phyloP scores from a whole-genome alignment of 2,113 vertebrate genomes.

The Pachyramphus minor region DNA sequence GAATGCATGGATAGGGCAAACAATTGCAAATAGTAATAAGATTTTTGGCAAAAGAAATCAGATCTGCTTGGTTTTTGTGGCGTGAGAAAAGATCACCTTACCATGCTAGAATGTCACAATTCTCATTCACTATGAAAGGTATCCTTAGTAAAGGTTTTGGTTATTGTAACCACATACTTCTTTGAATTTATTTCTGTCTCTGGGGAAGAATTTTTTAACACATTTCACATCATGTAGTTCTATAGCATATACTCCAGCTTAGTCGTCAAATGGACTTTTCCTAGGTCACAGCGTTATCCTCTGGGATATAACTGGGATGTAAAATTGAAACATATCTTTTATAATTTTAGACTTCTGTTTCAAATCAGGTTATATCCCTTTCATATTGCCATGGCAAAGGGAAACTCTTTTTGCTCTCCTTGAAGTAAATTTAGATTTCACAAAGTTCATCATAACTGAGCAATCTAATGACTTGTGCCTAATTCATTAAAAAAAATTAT shows the following conservation, averaged over 20 bases:
- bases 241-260: background rate
- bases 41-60: background rate
- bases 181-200: background rate
- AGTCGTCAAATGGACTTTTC: background rate
- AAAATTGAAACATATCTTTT: background rate
- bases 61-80: background rate
- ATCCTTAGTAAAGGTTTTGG: background rate
- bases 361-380: background rate
- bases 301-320: background rate
- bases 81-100: background rate
- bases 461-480: background rate
- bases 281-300: background rate
- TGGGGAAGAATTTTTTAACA: background rate
- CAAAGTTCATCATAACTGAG: background rate
- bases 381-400: background rate
- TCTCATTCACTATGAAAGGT: background rate
- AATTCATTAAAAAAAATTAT: background rate
- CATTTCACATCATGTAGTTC: background rate
- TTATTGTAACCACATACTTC: background rate
- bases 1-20: background rate
- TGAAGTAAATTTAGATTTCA: background rate
- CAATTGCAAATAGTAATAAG: background rate
- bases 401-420: background rate
- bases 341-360: background rate
- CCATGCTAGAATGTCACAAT: background rate